Conservation (phyloP, 2,797 vertebrate genomes). For the Pelobates cultripes region DNA sequence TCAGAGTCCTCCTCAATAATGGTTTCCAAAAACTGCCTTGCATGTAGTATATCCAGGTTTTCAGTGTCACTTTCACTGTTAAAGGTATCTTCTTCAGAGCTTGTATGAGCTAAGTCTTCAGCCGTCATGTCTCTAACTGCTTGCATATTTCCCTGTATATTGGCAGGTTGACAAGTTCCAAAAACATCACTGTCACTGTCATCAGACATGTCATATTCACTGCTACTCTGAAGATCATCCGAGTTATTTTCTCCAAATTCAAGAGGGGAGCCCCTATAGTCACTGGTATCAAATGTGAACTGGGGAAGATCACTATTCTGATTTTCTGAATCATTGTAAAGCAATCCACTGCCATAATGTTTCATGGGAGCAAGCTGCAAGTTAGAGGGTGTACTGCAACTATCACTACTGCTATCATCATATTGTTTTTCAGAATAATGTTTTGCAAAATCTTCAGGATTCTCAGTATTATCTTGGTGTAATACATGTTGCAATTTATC, state of each 20-base stretch:
- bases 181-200: conserved; percentile 46
- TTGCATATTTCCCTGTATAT: conserved; percentile 32
- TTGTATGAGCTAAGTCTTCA: conserved; percentile 23
- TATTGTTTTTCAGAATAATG: neutral
- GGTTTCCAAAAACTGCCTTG: conserved; percentile 18
- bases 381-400: neutral
- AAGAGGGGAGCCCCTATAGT: conserved; percentile 1
- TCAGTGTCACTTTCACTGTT: conserved; percentile 31
- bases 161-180: conserved; percentile 39
- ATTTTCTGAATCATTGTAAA: conserved; percentile 30
- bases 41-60: conserved; percentile 17
- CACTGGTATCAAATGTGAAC: conserved; percentile 16
- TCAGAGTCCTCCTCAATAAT: conserved; percentile 50
- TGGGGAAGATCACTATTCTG: conserved; percentile 21
- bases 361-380: neutral
- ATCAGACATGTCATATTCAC: conserved; percentile 59
- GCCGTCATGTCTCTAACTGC: conserved; percentile 12
- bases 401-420: conserved; percentile 22
- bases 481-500: neutral
- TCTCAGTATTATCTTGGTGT: neutral
- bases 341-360: conserved; percentile 8
- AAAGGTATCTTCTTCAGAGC: conserved; percentile 40
- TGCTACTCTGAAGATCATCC: conserved; percentile 46
- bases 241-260: conserved; percentile 56
- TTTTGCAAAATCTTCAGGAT: neutral